These are phyloP conservation scores for Drosophila jambulina DNA, from an alignment of 1,140 invertebrate genomes.

Conservation along the genomic window DNA sequence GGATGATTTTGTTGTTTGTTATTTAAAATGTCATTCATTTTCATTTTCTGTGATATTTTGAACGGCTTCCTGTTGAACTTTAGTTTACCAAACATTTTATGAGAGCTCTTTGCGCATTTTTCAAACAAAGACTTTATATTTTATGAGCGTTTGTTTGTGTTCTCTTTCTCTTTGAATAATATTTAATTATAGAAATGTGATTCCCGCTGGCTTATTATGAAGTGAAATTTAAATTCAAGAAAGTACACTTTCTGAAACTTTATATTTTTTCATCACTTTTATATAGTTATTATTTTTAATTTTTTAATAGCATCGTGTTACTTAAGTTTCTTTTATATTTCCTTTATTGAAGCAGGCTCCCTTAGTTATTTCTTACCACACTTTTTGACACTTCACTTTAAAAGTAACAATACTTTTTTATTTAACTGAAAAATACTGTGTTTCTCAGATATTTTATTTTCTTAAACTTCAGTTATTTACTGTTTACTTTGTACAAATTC, in stretches of 20 bases:
- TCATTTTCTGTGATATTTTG: background rate
- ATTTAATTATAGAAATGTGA: background rate
- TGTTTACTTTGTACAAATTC: background rate
- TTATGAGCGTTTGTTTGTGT: background rate
- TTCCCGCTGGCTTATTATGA: background rate
- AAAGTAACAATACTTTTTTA: background rate
- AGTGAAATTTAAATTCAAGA: background rate
- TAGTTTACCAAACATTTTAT: slow-evolving; percentile 1
- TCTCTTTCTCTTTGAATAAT: background rate
- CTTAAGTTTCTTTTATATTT: background rate
- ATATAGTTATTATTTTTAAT: background rate
- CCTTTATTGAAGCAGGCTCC: background rate
- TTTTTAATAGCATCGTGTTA: background rate
- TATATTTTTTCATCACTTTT: background rate
- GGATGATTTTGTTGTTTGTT: background rate
- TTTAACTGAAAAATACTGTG: background rate
- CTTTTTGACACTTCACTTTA: background rate
- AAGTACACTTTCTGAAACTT: background rate
- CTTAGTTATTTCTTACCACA: slow-evolving; percentile 6
- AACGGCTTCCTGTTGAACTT: background rate
- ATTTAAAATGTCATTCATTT: background rate
- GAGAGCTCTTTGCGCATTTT: background rate
- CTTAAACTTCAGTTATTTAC: background rate
- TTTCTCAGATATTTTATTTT: background rate
- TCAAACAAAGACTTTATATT: background rate